Evolutionary conservation across 2,797 vertebrate species (phyloP), one percentile per base, ranked within the genome.

Genomic region (Melopsittacus undulatus): DNA sequence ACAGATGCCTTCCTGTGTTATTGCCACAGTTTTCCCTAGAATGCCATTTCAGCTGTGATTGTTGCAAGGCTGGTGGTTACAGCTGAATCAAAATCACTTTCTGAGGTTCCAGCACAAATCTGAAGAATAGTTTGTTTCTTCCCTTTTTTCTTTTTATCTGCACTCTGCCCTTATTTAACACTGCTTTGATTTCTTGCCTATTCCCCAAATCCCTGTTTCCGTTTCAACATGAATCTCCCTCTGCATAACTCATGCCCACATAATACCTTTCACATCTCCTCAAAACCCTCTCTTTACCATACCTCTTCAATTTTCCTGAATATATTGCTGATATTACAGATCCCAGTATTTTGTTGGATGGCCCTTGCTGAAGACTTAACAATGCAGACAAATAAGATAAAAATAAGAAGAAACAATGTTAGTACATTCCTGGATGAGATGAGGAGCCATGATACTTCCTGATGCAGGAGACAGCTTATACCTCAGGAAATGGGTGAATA

Each of bases 361-460:
- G 29, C 29, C 45, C 64, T 89, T 5, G 2, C 46, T 4, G 8
- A 85, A 38, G 26, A n/a, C 36, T 74, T 83, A 30, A 43, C 20
- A 54, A 34, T 73, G 16, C 18, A 67, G 43, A 62, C 46, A 78
- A 85, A 70, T 63, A 76, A 52, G 61, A 56, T 70, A 87, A 93
- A 84, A 73, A 76, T 43, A 49, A 83, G 29, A 83, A 76, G 87
- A 95, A 94, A 20, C 3, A 1, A 68, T 63, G 52, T 57, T 87
- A 63, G 42, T 87, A 14, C 76, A 77, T 70, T 89, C 79, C 40
- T 77, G 32, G 21, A 20, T 61, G 45, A 91, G 91, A 95, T 95
- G 94, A 91, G 66, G 38, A 91, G 66, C 62, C 76, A 72, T 62
- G 81, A 92, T 87, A 82, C 89, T 93, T 96, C 86, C 92, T 87